Percentiles rank a stretch among this genome's conserved stretches.
These are phyloP conservation scores for Heloderma charlesbogerti DNA, from an alignment of 2,113 vertebrate genomes.

Conservation along the genomic window DNA sequence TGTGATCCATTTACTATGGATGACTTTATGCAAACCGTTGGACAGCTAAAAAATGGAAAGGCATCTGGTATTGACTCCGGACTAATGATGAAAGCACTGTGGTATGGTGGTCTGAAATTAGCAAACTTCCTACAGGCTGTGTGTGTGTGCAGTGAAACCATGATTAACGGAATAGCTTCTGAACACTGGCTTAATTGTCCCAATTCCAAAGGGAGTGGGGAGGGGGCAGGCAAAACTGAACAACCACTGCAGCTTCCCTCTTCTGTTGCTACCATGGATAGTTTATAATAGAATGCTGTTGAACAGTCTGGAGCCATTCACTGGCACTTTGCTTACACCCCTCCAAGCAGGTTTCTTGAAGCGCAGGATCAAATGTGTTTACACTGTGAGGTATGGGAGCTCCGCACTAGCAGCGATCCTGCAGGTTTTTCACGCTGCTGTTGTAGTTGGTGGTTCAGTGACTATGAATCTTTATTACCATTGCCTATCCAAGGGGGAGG, in stretches of 20 bases:
- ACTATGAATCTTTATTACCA: neutral
- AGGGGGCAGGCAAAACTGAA: conserved; percentile 4
- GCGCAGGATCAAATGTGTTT: neutral
- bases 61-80: conserved; percentile 35
- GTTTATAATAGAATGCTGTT: conserved; percentile 8
- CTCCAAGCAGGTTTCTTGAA: neutral
- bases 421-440: neutral
- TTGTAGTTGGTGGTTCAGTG: neutral
- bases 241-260: conserved; percentile 16
- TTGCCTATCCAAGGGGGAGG: neutral
- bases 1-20: conserved; percentile 12
- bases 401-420: neutral
- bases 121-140: conserved; percentile 17
- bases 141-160: neutral
- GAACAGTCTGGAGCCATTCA: neutral
- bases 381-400: neutral
- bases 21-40: conserved; percentile 14
- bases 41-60: conserved; percentile 26
- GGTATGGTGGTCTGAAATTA: conserved; percentile 30
- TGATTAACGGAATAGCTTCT: conserved; percentile 27
- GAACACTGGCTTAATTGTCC: conserved; percentile 37
- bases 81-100: conserved; percentile 25
- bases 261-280: conserved; percentile 3
- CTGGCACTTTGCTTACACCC: neutral
- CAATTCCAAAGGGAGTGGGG: conserved; percentile 17